These are phyloP conservation scores for Pipistrellus kuhlii DNA, from an alignment of 2,797 vertebrate species.

Conservation along the genomic window DNA sequence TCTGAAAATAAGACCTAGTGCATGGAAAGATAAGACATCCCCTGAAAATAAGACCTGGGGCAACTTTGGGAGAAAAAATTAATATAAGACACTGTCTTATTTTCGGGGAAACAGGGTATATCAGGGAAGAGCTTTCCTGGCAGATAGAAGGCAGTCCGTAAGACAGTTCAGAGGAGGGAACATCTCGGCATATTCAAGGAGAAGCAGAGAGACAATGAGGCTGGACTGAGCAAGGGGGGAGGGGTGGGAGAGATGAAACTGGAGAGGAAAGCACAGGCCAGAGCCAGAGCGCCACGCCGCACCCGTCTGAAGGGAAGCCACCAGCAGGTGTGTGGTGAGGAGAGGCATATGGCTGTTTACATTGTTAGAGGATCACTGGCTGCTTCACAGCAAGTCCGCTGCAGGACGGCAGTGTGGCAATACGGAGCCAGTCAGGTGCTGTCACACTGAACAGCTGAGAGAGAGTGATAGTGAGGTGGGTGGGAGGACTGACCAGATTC, in stretches of 20 bases:
- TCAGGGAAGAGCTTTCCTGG: not conserved
- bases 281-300: not conserved
- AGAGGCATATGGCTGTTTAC: not conserved
- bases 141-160: not conserved
- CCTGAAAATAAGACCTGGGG: too few species aligned
- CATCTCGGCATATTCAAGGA: not conserved
- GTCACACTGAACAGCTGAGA: not conserved
- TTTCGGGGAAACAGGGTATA: too few species aligned
- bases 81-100: too few species aligned
- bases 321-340: not conserved
- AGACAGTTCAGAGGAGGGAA: not conserved
- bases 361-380: not conserved
- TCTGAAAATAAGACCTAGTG: too few species aligned
- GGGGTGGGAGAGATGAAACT: not conserved
- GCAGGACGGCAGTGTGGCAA: not conserved
- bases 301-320: not conserved
- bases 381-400: not conserved
- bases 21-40: too few species aligned
- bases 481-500: not conserved
- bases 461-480: not conserved
- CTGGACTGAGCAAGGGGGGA: not conserved
- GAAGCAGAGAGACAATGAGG: not conserved
- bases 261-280: not conserved
- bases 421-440: not conserved
- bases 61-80: too few species aligned